Evolutionary conservation across 92 coral and sea anemone genomes (phyloP), one percentile per base, ranked within the genome.

Genomic region (Epizoanthus fatuus): DNA sequence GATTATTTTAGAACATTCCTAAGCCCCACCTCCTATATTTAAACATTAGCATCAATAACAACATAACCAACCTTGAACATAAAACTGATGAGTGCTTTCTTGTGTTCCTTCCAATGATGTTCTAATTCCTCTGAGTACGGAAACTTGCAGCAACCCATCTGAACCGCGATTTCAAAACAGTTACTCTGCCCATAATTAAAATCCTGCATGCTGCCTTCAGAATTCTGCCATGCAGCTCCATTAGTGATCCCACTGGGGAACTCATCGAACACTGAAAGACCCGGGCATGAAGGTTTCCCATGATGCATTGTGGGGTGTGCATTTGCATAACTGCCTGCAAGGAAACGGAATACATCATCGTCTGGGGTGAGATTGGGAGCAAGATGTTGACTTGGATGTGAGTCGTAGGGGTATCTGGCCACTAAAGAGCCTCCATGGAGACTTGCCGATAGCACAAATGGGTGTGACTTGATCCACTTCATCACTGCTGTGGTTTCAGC

Each of bases 281-380:
- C 99, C 81, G 99, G 99, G 42, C 99, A 96, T 40, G 95, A 87
- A 3, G 99, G 99, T 60, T 95, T 95, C 87, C 99, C 99, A 87
- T 89, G 85, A 88, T 96, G 98, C 99, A 96, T 96, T 72, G 96
- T 89, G 63, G 99, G 98, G 69, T 97, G 98, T 6, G 93, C 69
- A 52, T 91, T 95, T 66, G 99, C 92, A 66, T 97, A 97, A 40
- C 92, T 72, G 13, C 92, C 80, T 84, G 99, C 97, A 63, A 97
- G 87, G 83, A 81, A 84, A 59, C 88, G 97, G 91, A 97, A 95
- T 63, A 97, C 89, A 75, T 93, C 99, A 76, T 97, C 97, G 59
- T 97, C 99, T 40, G 96, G 93, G 42, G 95, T 86, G 53, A 92
- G 92, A 89, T 93, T 92, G 51, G 96, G 87, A 7, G 87, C 63